Evolutionary conservation across 2,888 invertebrate species (phyloP), one percentile per base, ranked within the genome.

Genomic region (Cepaea hortensis): DNA sequence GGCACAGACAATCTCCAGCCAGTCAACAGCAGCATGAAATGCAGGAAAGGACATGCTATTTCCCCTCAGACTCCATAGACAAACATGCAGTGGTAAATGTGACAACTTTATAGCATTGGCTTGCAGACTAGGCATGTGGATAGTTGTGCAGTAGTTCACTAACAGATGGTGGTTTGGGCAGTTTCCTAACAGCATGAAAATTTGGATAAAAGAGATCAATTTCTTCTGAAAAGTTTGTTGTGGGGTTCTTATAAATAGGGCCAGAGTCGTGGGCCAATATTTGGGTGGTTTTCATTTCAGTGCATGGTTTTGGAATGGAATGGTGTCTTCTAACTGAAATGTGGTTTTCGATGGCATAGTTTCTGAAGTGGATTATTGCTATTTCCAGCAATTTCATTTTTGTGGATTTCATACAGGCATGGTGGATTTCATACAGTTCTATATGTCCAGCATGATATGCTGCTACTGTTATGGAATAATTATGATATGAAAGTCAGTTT

Each of bases 41-140:
- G 83, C 83, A 77, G 48, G 86, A 86, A 23, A 77, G 83, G 13
- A 61, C 77, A 50, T 77, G 55, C 5, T 80, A 76, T 55, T 85
- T 81, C n/a, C n/a, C 77, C 72, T 72, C 86, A 55, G 85, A 88
- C 75, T 85, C 85, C 3, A 62, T 83, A 70, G 86, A 88, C 48
- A 91, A 90, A 84, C 90, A 92, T 81, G 89, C 91, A 89, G 90
- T 91, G 91, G 93, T 93, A 91, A 93, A 92, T 90, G 93, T 93
- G 46, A 93, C 93, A 11, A 90, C 93, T 75, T 93, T 93, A 91
- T 93, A 93, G 93, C 92, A 81, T 68, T 86, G 87, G 89, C 90
- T 88, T 80, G 81, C 81, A 83, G 82, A 84, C 84, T 84, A 76
- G 84, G 84, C 84, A 84, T 84, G 84, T 62, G 61, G 72, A 15